Evolutionary conservation across 2,888 invertebrate genomes (phyloP), one percentile per base, ranked within the genome.

Genomic region (Lithophane ornitopus): DNA sequence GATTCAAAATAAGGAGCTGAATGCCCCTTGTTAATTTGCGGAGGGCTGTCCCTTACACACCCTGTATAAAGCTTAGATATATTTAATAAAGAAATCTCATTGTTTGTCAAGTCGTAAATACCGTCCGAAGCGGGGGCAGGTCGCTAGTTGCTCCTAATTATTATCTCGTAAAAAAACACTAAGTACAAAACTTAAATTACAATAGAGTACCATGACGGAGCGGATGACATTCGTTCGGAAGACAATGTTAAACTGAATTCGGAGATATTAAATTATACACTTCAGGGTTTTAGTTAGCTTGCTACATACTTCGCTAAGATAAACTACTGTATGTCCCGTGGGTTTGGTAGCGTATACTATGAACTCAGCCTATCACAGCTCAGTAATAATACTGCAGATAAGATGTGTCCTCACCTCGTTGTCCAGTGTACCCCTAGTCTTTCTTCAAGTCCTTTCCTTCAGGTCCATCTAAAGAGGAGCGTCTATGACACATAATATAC

Each of bases 161-260:
- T 26, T 16, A 54, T 46, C 28, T 46, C 19, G 39, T 49, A 67
- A 65, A 75, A 49, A 74, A 81, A 34, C 34, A 34, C 6, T 34
- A 72, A 66, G 41, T 22, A 59, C 52, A 82, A 81, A 82, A 72
- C 56, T n/a, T 49, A 65, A 56, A 68, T 69, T 59, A 75, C 46
- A 65, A 19, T 70, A 81, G 68, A 61, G 70, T 71, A 63, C 28
- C 69, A 58, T 81, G 69, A 69, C 71, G 68, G 49, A 41, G 26
- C 68, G 59, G 71, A 69, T 81, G 71, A 69, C 76, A 81, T 75
- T 81, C 39, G 66, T 68, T 74, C 4, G 19, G 3, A 69, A 66
- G 39, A 74, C 66, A 46, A 79, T 79, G 52, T 66, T 66, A 34
- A 41, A 12, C 16, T 9, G 54, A n/a, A 65, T 59, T 63, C 39